These are phyloP conservation scores for Agrilus planipennis DNA, from an alignment of 1,140 invertebrate genomes.

Conservation along the genomic window DNA sequence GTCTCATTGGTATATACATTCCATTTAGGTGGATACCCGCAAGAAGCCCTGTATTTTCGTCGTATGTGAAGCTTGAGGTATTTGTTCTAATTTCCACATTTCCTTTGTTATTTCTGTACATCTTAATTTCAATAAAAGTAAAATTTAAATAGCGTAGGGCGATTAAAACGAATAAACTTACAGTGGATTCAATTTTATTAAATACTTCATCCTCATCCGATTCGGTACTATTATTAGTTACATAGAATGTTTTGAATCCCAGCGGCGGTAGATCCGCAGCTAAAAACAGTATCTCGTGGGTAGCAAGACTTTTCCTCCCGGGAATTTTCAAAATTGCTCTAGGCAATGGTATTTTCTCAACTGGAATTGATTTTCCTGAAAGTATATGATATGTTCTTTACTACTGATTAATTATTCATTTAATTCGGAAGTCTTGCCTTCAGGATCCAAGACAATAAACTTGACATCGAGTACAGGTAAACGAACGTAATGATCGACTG, in stretches of 20 bases:
- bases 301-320: slow-evolving; percentile 46
- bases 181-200: too few species aligned
- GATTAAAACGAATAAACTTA: too few species aligned
- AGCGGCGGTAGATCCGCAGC: slow-evolving; percentile 50
- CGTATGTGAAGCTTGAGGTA: slow-evolving; percentile 8
- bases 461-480: slow-evolving; percentile 52
- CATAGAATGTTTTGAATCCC: slow-evolving; percentile 50
- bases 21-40: slow-evolving; percentile 42
- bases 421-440: slow-evolving; percentile 32
- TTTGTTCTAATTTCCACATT: background rate
- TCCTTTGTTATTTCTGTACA: too few species aligned
- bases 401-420: background rate
- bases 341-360: slow-evolving; percentile 52
- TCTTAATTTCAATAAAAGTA: too few species aligned
- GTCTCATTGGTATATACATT: slow-evolving; percentile 39
- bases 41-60: slow-evolving; percentile 42
- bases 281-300: slow-evolving; percentile 53
- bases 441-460: slow-evolving; percentile 51
- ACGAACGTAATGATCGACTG: slow-evolving; percentile 50
- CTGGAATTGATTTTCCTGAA: slow-evolving; percentile 39
- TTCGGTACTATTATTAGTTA: slow-evolving; percentile 28
- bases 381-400: background rate
- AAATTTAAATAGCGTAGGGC: too few species aligned
- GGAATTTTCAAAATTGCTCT: slow-evolving; percentile 45
- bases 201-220: too few species aligned